Evolutionary conservation across 2,113 vertebrate genomes (phyloP).

Genomic region (Buteo buteo): DNA sequence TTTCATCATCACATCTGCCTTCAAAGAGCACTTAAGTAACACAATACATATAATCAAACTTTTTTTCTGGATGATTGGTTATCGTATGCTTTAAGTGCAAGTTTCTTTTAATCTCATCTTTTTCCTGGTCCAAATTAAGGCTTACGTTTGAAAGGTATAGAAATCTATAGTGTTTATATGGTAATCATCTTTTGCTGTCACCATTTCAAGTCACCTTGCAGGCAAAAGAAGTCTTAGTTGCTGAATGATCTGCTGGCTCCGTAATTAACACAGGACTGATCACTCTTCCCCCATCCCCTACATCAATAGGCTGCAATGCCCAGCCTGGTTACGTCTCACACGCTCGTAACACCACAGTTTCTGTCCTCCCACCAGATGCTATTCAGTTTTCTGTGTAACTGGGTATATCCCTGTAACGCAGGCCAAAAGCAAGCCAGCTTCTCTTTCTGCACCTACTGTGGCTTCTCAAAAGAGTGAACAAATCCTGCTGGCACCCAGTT

Average conservation of each 20-base stretch:
- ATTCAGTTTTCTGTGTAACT: background rate
- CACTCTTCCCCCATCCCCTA: background rate
- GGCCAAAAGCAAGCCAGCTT: background rate
- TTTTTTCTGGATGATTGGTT: constrained; percentile 10
- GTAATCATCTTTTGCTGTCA: background rate
- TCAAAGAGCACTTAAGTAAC: constrained; percentile 28
- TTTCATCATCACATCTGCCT: constrained; percentile 18
- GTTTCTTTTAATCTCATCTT: constrained; percentile 29
- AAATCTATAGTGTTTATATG: background rate
- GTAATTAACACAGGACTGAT: constrained; percentile 21
- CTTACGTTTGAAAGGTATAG: background rate
- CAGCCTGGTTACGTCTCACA: background rate
- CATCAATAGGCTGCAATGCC: background rate
- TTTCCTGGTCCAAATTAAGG: background rate
- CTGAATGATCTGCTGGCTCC: background rate
- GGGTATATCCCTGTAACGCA: background rate
- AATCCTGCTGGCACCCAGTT: background rate
- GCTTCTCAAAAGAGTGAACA: background rate
- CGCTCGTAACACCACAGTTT: background rate
- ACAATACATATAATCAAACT: background rate
- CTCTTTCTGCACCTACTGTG: background rate
- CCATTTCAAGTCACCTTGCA: background rate
- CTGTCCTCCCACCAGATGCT: background rate
- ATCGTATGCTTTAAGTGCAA: background rate
- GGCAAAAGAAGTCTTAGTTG: constrained; percentile 2